Percentiles rank a stretch among this genome's conserved stretches.
phyloP scores from a whole-genome alignment of 2,888 invertebrate genomes.

The Andrena bicolor region DNA sequence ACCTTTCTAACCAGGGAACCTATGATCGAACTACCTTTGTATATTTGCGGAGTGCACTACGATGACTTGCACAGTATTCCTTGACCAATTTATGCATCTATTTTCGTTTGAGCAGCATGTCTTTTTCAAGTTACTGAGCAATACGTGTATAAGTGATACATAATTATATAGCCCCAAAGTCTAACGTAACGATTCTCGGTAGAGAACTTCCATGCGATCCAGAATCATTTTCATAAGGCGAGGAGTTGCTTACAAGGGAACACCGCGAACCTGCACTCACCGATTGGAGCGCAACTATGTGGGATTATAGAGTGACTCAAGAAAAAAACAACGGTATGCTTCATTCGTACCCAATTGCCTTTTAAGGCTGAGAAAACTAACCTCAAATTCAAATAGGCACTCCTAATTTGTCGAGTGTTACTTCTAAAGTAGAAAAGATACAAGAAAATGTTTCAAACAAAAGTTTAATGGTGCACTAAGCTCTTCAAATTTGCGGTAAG shows the following conservation, averaged over 20 bases:
- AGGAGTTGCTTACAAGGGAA: neutral
- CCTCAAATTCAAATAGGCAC: no score
- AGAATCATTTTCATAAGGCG: conserved; percentile 69
- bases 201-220: conserved; percentile 78
- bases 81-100: conserved; percentile 46
- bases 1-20: neutral
- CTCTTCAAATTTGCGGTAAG: no score
- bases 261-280: no score
- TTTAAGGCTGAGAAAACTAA: no score
- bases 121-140: conserved; percentile 20
- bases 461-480: no score
- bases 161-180: conserved; percentile 22
- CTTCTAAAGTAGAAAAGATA: no score
- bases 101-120: conserved; percentile 59
- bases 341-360: no score
- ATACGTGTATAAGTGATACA: conserved; percentile 22
- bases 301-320: no score
- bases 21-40: conserved; percentile 13
- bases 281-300: no score
- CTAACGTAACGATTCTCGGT: conserved; percentile 56
- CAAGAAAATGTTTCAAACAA: no score
- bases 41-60: conserved; percentile 57
- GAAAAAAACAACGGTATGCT: no score
- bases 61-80: conserved; percentile 49
- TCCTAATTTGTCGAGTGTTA: no score